A percentile compares a stretch with the other conserved stretches of the same genome.
Evolutionary conservation across 2,888 invertebrate species (phyloP).

Genomic region (Ametastegia equiseti): DNA sequence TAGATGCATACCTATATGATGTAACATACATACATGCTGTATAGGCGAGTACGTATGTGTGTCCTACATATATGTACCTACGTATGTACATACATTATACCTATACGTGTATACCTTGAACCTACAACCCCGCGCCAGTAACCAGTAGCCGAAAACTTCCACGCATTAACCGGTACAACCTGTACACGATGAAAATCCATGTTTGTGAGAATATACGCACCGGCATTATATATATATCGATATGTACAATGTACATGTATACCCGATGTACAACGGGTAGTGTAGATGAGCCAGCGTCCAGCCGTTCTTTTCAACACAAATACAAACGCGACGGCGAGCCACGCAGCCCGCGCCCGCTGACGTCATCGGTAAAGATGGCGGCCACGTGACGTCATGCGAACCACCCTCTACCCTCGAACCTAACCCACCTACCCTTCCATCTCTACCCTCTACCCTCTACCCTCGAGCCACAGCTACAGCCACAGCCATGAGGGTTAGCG

Average conservation of each 20-base stretch:
- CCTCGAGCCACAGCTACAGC: no score
- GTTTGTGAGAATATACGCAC: constrained; percentile 39
- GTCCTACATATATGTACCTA: neutral
- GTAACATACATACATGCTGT: neutral
- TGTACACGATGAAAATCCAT: constrained; percentile 1
- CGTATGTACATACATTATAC: neutral
- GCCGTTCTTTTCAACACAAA: constrained; percentile 34
- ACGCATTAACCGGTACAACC: neutral
- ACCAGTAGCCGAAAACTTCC: neutral
- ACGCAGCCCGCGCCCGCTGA: constrained; percentile 68
- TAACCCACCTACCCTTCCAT: constrained; percentile 20
- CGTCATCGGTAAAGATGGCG: constrained; percentile 78
- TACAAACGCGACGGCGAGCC: constrained; percentile 26
- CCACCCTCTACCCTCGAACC: neutral
- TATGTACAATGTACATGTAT: no score
- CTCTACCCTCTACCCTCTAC: neutral
- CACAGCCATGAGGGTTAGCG: constrained; percentile 28
- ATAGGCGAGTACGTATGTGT: neutral
- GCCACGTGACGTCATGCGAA: constrained; percentile 74
- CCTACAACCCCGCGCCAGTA: neutral
- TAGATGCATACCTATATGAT: neutral
- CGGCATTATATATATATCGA: constrained; percentile 19
- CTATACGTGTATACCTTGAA: neutral
- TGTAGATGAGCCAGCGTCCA: neutral
- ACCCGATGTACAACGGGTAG: neutral